Base-by-base conservation (phyloP, 2,888 invertebrate species). In the Ferdinandea cuprea region DNA sequence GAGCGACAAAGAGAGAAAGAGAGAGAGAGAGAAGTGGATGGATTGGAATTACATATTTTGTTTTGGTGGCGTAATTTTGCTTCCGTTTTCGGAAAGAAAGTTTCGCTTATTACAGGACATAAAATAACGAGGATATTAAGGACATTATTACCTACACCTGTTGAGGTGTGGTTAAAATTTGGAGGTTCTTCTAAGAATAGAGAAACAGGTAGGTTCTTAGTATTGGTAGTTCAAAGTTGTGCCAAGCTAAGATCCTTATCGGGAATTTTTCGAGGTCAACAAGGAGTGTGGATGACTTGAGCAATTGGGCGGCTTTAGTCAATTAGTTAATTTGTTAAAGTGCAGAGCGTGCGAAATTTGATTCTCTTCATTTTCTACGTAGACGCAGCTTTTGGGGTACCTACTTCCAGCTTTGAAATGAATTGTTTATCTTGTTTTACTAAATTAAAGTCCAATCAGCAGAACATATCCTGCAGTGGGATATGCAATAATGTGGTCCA, bases 121-220 rank as follows among this genome's bases (percentile, higher is more conserved):
- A 66, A 25, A 2, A 54, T 73, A 66, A 73, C 40, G 35, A 32
- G 72, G 17, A 73, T 61, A 79, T 68, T 61, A 61, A 68, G 68
- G 61, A 25, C 21, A 56, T 79, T 54, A 11, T 59, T 28, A 61
- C 52, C 5, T 71, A 46, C 35, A 72, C 72, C 61, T 72, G 61
- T 72, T 69, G 69, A 54, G 28, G 44, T 44, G 8, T 61, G 13
- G n/a, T n/a, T n/a, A n/a, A n/a, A n/a, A n/a, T n/a, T n/a, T n/a
- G n/a, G n/a, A n/a, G n/a, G n/a, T n/a, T n/a, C n/a, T n/a, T n/a
- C n/a, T n/a, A n/a, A n/a, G n/a, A n/a, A n/a, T n/a, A n/a, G n/a
- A n/a, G n/a, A n/a, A n/a, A n/a, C n/a, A n/a, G n/a, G n/a, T n/a
- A n/a, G n/a, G n/a, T n/a, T n/a, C n/a, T 19, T 44, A 19, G 17